Conservation (phyloP, 2,888 invertebrate species). For the Eupithecia abbreviata region DNA sequence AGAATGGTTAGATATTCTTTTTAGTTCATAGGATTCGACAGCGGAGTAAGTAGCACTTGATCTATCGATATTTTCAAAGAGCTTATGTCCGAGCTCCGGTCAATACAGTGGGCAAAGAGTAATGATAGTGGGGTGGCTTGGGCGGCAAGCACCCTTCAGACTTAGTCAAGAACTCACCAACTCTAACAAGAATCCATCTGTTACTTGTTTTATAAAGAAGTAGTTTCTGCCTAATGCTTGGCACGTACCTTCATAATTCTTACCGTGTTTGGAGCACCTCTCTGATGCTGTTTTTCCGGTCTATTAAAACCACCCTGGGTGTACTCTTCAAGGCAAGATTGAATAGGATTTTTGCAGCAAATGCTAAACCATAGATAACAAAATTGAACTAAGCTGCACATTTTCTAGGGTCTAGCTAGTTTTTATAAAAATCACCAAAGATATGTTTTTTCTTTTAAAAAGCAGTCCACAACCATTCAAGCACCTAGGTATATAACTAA, state of each 20-base stretch:
- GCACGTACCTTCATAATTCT: neutral
- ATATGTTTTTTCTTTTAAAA: neutral
- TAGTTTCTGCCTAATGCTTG: neutral
- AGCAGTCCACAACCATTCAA: neutral
- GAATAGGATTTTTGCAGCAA: neutral
- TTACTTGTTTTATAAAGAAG: neutral
- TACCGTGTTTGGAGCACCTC: too few species aligned
- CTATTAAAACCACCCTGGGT: too few species aligned
- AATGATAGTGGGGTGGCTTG: neutral
- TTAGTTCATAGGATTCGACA: neutral
- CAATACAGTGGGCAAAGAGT: neutral
- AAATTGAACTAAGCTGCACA: neutral
- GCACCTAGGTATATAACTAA: neutral
- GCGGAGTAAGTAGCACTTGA: slow-evolving; percentile 15
- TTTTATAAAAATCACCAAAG: neutral
- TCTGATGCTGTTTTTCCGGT: too few species aligned
- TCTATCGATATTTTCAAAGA: slow-evolving; percentile 6
- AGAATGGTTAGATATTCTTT: neutral
- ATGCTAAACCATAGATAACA: neutral
- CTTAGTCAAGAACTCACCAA: neutral
- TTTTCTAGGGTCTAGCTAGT: neutral
- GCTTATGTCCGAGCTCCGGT: slow-evolving; percentile 18
- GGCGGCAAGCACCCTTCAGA: slow-evolving; percentile 1
- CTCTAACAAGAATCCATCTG: neutral
- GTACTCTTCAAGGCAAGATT: too few species aligned